phyloP scores from a whole-genome alignment of 2,797 vertebrate species.

The Chelmon rostratus region DNA sequence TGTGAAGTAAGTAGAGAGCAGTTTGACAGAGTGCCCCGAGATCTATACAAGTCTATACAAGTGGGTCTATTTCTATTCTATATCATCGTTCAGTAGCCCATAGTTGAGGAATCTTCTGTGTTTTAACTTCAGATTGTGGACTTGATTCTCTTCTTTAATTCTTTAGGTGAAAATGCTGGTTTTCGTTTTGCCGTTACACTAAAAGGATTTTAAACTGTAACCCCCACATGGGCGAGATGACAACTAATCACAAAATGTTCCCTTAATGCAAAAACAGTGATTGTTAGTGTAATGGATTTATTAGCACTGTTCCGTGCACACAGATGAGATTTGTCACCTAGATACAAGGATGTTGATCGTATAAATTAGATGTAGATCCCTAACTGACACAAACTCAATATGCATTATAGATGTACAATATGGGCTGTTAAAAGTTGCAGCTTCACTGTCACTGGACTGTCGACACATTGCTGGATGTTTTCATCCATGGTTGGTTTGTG shows the following conservation, averaged over 20 bases:
- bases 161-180: neutral
- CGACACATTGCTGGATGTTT: neutral
- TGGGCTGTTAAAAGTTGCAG: neutral
- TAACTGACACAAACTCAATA: neutral
- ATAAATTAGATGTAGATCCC: neutral
- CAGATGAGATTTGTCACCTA: neutral
- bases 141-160: neutral
- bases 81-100: neutral
- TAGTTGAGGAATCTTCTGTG: neutral
- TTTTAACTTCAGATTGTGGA: neutral
- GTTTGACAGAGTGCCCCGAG: neutral
- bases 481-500: neutral
- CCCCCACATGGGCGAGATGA: neutral
- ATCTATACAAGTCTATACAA: neutral
- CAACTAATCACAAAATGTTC: neutral
- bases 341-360: neutral
- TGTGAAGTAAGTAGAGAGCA: neutral
- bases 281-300: neutral
- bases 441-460: neutral
- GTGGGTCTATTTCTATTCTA: neutral
- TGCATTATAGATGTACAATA: neutral
- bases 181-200: neutral
- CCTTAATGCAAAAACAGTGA: conserved; percentile 11
- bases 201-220: conserved; percentile 10
- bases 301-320: neutral